phyloP scores from a whole-genome alignment of 2,888 invertebrate species.

The Leptarthrus brevirostris region DNA sequence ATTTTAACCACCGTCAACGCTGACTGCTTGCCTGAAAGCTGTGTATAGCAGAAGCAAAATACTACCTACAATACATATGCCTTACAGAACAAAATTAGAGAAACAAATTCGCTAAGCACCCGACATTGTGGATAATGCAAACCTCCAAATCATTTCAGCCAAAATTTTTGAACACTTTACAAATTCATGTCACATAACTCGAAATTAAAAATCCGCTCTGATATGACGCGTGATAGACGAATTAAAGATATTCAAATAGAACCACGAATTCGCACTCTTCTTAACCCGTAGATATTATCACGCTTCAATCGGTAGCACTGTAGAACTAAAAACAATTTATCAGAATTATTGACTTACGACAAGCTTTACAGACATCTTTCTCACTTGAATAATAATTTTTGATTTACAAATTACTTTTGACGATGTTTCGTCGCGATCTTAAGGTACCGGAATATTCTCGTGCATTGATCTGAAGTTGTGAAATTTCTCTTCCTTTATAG shows the following conservation, averaged over 20 bases:
- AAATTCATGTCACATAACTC: conserved; percentile 28
- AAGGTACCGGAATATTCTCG: conserved; percentile 46
- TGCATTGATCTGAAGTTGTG: conserved; percentile 47
- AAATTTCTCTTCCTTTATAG: conserved; percentile 50
- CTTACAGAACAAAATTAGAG: too few species aligned
- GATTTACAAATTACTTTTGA: background rate
- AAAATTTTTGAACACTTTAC: background rate
- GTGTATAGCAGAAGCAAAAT: too few species aligned
- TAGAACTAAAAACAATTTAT: conserved; percentile 8
- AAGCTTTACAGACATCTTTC: background rate
- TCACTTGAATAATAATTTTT: background rate
- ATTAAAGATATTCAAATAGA: too few species aligned
- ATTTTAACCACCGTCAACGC: too few species aligned
- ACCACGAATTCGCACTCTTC: too few species aligned
- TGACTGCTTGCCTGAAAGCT: too few species aligned
- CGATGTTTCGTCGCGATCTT: conserved; percentile 41
- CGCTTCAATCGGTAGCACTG: background rate
- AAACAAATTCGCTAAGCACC: too few species aligned
- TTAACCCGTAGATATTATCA: background rate
- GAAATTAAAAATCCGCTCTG: background rate
- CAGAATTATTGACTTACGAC: conserved; percentile 12
- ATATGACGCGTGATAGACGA: background rate
- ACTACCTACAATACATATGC: too few species aligned
- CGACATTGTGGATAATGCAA: too few species aligned
- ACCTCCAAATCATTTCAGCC: too few species aligned